These are phyloP conservation scores for Psilopogon haemacephalus DNA, from an alignment of 2,113 vertebrate species.

Conservation along the genomic window DNA sequence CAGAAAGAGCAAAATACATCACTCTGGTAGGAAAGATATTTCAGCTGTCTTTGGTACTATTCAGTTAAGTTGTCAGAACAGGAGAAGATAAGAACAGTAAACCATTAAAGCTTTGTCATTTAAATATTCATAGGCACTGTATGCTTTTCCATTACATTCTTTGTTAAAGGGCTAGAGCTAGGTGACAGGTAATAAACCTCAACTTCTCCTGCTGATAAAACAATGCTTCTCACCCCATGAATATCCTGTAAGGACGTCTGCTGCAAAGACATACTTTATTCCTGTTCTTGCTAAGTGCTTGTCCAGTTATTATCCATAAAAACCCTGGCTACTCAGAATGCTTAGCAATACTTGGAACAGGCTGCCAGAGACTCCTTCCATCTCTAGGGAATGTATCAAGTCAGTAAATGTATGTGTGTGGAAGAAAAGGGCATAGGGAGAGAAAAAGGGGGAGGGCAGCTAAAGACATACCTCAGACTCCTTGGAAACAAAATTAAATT, in stretches of 20 bases:
- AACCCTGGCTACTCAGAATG: neutral
- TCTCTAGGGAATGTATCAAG: neutral
- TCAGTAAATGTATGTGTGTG: neutral
- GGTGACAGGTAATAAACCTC: neutral
- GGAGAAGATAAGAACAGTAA: neutral
- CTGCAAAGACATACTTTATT: neutral
- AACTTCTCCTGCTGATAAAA: neutral
- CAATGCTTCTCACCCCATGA: neutral
- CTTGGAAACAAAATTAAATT: neutral
- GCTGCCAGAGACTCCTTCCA: neutral
- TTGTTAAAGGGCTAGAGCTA: neutral
- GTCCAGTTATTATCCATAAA: neutral
- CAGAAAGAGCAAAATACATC: neutral
- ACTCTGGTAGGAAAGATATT: neutral
- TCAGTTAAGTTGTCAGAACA: neutral
- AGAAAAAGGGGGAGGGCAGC: rapidly evolving
- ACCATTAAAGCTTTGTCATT: neutral
- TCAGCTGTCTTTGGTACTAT: neutral
- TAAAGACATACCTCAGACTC: neutral
- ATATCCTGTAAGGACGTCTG: neutral
- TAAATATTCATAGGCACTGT: neutral
- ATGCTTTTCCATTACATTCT: neutral
- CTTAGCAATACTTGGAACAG: neutral
- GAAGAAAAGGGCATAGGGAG: neutral
- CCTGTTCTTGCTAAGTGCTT: neutral